A percentile compares a stretch with the other conserved stretches of the same genome.
phyloP scores from a whole-genome alignment of 2,797 vertebrate species.

The Malurus splendens region DNA sequence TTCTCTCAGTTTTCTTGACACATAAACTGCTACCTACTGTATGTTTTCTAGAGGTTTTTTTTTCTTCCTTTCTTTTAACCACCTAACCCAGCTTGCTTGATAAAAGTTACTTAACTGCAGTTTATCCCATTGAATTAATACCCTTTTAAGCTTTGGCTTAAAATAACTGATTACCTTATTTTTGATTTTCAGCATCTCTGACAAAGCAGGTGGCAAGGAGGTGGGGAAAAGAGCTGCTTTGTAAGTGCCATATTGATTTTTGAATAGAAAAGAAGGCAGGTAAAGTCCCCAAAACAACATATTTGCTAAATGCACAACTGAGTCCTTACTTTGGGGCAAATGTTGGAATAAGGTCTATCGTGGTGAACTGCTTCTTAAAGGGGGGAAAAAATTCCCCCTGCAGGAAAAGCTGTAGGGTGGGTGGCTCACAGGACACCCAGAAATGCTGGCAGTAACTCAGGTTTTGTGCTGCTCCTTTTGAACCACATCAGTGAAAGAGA shows the following conservation, averaged over 20 bases:
- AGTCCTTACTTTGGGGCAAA: not conserved
- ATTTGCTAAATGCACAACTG: not conserved
- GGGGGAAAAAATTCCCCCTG: not conserved
- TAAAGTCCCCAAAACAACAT: not conserved
- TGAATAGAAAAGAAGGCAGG: not conserved
- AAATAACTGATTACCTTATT: slow-evolving; percentile 54
- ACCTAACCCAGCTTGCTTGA: slow-evolving; percentile 83
- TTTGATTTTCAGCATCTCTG: slow-evolving; percentile 7
- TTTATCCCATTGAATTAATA: slow-evolving; percentile 76
- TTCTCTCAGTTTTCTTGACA: slow-evolving; percentile 96
- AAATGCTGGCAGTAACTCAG: not conserved
- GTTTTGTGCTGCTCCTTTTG: not conserved
- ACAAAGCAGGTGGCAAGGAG: not conserved
- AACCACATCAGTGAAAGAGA: not conserved
- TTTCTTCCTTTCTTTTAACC: slow-evolving; percentile 78
- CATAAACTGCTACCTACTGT: slow-evolving; percentile 87
- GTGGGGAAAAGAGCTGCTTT: not conserved
- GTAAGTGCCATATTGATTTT: slow-evolving; percentile 29
- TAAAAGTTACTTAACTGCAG: slow-evolving; percentile 80
- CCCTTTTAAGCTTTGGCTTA: slow-evolving; percentile 67
- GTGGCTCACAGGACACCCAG: not conserved
- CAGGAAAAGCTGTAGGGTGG: not conserved
- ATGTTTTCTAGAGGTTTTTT: slow-evolving; percentile 76
- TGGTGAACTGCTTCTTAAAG: not conserved
- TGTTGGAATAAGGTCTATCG: not conserved